Evolutionary conservation across 2,888 invertebrate species (phyloP).

Genomic region (Xylota segnis): DNA sequence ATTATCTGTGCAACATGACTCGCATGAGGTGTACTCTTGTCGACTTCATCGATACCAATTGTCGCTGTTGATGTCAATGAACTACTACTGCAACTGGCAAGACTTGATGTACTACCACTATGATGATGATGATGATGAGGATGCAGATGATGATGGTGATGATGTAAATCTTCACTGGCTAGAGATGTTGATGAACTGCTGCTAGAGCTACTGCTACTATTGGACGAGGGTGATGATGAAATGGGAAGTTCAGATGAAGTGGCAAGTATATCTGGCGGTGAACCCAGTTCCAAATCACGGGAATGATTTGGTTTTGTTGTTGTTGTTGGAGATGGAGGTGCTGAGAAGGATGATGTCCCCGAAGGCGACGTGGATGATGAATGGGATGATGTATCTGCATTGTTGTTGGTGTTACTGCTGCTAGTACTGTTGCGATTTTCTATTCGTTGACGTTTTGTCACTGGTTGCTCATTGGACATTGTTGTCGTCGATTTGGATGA

Average conservation of each 20-base stretch:
- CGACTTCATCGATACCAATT: constrained; percentile 81
- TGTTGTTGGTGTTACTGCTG: constrained; percentile 58
- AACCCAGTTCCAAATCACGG: constrained; percentile 45
- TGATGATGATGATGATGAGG: constrained; percentile 68
- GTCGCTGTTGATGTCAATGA: constrained; percentile 49
- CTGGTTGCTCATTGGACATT: constrained; percentile 93
- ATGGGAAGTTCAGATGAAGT: constrained; percentile 64
- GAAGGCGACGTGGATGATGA: constrained; percentile 54
- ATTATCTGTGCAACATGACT: constrained; percentile 73
- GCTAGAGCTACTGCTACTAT: constrained; percentile 48
- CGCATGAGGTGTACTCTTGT: constrained; percentile 76
- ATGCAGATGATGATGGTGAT: constrained; percentile 60
- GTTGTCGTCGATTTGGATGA: constrained; percentile 76
- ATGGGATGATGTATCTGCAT: constrained; percentile 63
- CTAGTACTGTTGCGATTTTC: constrained; percentile 81
- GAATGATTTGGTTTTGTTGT: constrained; percentile 73
- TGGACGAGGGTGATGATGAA: constrained; percentile 70
- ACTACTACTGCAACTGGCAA: constrained; percentile 70
- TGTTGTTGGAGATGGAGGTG: constrained; percentile 77
- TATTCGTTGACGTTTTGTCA: constrained; percentile 92
- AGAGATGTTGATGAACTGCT: constrained; percentile 62
- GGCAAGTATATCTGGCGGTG: constrained; percentile 71
- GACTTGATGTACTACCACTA: constrained; percentile 58
- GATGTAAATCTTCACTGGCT: constrained; percentile 59
- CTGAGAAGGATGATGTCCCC: constrained; percentile 46